These are phyloP conservation scores for Gambusia yucatana DNA, from an alignment of 2,797 vertebrate genomes.

Conservation along the genomic window DNA sequence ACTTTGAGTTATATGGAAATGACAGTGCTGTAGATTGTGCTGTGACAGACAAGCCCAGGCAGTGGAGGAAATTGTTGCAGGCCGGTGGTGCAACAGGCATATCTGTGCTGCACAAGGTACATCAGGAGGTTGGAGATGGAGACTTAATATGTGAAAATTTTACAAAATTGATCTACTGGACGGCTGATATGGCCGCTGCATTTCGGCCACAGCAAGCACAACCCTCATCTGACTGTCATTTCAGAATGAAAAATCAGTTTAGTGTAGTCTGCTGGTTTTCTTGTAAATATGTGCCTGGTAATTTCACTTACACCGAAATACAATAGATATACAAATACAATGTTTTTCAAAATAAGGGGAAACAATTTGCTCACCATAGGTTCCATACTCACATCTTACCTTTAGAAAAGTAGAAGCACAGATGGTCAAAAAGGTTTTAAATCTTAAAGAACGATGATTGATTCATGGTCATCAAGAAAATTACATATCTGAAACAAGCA, in stretches of 20 bases:
- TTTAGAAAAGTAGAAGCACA: background rate
- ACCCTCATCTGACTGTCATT: background rate
- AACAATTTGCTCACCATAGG: background rate
- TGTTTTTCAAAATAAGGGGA: background rate
- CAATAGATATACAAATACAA: background rate
- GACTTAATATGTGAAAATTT: slow-evolving; percentile 5
- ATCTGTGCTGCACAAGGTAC: slow-evolving; percentile 8
- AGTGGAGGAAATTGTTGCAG: slow-evolving; percentile 7
- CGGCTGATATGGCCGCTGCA: background rate
- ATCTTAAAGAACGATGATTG: background rate
- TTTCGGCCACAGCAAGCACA: slow-evolving; percentile 11
- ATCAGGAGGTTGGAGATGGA: slow-evolving; percentile 6
- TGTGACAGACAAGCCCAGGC: slow-evolving; percentile 6
- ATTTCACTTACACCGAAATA: background rate
- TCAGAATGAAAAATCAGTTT: background rate
- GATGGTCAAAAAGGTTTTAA: background rate
- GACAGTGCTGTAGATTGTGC: background rate
- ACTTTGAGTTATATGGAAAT: slow-evolving; percentile 11
- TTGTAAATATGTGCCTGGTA: background rate
- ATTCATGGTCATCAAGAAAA: background rate
- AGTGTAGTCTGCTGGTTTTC: background rate
- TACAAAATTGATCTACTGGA: slow-evolving; percentile 10
- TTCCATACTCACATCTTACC: background rate
- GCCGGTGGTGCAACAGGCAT: slow-evolving; percentile 8
- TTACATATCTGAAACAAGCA: background rate